These are phyloP conservation scores for Maconellicoccus hirsutus DNA, from an alignment of 1,140 invertebrate species.

Conservation along the genomic window DNA sequence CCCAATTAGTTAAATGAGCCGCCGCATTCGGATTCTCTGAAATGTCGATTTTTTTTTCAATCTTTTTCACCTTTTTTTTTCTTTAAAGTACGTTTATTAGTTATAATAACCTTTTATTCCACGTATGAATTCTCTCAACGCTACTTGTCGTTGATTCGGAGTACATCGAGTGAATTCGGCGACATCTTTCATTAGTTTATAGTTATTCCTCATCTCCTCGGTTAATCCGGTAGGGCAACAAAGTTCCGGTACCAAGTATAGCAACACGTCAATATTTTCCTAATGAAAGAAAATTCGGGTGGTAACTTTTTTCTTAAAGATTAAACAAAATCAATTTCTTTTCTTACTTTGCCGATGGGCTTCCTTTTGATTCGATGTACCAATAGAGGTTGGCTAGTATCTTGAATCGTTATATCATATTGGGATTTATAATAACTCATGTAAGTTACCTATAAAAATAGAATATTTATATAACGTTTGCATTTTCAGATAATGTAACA, in stretches of 20 bases:
- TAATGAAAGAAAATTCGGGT: conserved; percentile 2
- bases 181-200: conserved; percentile 67
- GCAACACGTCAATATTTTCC: conserved; percentile 22
- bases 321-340: too few relatives aligned
- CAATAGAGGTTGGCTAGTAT: conserved; percentile 67
- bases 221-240: conserved; percentile 60
- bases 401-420: conserved; percentile 56
- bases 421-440: conserved; percentile 32
- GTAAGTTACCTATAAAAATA: conserved; percentile 26
- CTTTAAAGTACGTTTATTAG: conserved; percentile 3
- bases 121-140: conserved; percentile 22
- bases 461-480: background rate
- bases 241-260: conserved; percentile 49
- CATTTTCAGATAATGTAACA: background rate
- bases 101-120: conserved; percentile 26
- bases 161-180: conserved; percentile 59
- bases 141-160: conserved; percentile 50
- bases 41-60: too few relatives aligned
- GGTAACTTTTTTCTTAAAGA: background rate
- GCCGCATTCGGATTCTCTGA: conserved; percentile 39
- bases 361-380: conserved; percentile 41
- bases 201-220: conserved; percentile 42
- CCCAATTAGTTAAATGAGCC: conserved; percentile 68
- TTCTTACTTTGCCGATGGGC: background rate
- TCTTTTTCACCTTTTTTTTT: too few relatives aligned